Conservation (phyloP, 2,113 vertebrate species). For the Limnothrissa miodon region DNA sequence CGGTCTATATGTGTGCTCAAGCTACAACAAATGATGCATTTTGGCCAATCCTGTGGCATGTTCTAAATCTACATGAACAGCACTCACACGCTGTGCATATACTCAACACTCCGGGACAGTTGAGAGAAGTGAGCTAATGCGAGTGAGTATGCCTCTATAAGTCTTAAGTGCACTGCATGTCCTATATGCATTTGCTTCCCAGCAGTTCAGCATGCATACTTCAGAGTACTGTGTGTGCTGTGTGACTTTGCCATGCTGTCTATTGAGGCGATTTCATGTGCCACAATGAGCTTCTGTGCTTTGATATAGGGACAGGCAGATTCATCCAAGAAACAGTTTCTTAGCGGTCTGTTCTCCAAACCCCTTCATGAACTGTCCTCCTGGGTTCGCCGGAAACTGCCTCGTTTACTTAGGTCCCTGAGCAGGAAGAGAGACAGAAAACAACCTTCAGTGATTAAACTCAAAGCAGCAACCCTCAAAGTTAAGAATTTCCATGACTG, state of each 20-base stretch:
- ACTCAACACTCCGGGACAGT: neutral
- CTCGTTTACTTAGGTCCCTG: constrained; percentile 76
- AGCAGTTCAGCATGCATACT: neutral
- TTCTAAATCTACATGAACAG: neutral
- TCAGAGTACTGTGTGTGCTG: neutral
- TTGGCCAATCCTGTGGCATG: neutral
- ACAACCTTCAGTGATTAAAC: neutral
- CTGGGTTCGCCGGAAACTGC: constrained; percentile 70
- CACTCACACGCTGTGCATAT: neutral
- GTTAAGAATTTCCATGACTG: no score
- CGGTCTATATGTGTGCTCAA: neutral
- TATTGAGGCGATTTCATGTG: neutral
- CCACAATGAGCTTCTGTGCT: neutral
- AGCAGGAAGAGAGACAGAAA: neutral
- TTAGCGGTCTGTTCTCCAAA: neutral
- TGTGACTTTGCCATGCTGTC: neutral
- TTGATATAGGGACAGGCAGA: neutral
- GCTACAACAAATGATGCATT: neutral
- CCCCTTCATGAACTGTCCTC: constrained; percentile 72
- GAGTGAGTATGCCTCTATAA: neutral
- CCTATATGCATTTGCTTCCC: neutral
- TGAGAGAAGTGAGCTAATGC: neutral
- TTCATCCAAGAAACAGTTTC: neutral
- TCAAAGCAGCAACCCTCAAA: neutral
- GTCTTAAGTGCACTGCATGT: neutral